Conservation (phyloP, 2,888 invertebrate species). For the Blera fallax region DNA sequence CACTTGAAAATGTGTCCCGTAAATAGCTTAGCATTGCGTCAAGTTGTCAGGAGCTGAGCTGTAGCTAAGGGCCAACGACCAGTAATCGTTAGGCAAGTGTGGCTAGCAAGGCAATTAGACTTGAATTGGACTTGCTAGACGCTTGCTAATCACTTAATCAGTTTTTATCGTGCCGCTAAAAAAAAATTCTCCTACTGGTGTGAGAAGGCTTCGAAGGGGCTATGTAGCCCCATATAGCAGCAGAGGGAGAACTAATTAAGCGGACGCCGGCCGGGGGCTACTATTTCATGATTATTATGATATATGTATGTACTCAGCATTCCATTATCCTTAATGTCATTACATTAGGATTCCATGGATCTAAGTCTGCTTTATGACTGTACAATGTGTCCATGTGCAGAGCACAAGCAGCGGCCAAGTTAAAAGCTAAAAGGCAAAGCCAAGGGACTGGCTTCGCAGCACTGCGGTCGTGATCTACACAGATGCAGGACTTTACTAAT, state of each 20-base stretch:
- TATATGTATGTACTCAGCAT: slow-evolving; percentile 65
- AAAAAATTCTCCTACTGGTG: neutral
- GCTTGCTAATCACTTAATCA: slow-evolving; percentile 65
- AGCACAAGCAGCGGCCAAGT: slow-evolving; percentile 35
- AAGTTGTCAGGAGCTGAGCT: neutral
- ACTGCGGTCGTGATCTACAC: neutral
- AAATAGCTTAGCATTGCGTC: slow-evolving; percentile 15
- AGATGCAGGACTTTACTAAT: slow-evolving; percentile 43
- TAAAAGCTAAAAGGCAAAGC: slow-evolving; percentile 40
- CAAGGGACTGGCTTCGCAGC: neutral
- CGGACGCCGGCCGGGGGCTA: slow-evolving; percentile 40
- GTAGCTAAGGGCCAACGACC: slow-evolving; percentile 28
- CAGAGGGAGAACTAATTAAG: slow-evolving; percentile 55
- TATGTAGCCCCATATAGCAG: neutral
- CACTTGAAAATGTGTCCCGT: neutral
- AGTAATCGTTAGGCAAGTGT: slow-evolving; percentile 6
- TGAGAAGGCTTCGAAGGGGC: neutral
- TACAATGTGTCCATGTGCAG: slow-evolving; percentile 6
- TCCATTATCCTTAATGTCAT: slow-evolving; percentile 72
- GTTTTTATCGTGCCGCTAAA: slow-evolving; percentile 29
- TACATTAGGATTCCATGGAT: slow-evolving; percentile 67
- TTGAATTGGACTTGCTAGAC: slow-evolving; percentile 33
- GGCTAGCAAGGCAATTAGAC: slow-evolving; percentile 35
- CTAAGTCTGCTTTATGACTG: slow-evolving; percentile 65
- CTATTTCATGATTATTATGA: slow-evolving; percentile 71